Base-by-base conservation (phyloP, 1,140 invertebrate genomes). In the Odontomachus brunneus region DNA sequence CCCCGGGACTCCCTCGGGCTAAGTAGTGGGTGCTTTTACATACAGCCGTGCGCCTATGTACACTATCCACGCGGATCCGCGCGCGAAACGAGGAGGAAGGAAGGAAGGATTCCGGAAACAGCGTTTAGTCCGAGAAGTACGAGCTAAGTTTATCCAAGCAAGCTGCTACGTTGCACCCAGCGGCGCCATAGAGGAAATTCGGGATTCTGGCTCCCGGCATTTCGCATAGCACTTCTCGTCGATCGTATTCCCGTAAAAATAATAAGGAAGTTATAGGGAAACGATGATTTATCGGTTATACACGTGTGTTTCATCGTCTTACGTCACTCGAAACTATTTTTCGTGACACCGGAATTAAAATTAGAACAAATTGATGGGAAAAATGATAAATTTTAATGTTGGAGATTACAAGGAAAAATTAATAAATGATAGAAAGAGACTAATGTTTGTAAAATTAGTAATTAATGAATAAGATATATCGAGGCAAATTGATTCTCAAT, bases 91-190 rank as follows among this genome's bases (percentile, higher is more conserved):
- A 60, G 81, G 22, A 69, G 29, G 60, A 26, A 72, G 81, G 22
- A 69, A 44, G 60, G 33, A 72, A 48, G 53, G 69, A 82, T 83
- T 53, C 17, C 57, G 84, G 49, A 65, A 89, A 78, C 55, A 71
- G 66, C 72, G 73, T 86, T 86, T 86, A 84, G 33, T 55, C 53
- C 24, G 72, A 33, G 26, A 88, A 85, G 83, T 89, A 88, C 88
- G 84, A 84, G 85, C 84, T 60, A 78, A 88, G 76, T 88, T 89
- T 84, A 88, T 59, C 48, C 69, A 74, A 24, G 33, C 74, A 55
- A 66, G 48, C 26, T 73, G 72, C 55, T 80, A 88, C 83, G 63
- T 63, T n/a, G 29, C 49, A 51, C 78, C 74, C 73, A 65, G 19
- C 17, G 59, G 80, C 71, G 44, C 71, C 57, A 57, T 85, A 75